phyloP scores from a whole-genome alignment of 2,797 vertebrate species.

The Centropyge bicolor region DNA sequence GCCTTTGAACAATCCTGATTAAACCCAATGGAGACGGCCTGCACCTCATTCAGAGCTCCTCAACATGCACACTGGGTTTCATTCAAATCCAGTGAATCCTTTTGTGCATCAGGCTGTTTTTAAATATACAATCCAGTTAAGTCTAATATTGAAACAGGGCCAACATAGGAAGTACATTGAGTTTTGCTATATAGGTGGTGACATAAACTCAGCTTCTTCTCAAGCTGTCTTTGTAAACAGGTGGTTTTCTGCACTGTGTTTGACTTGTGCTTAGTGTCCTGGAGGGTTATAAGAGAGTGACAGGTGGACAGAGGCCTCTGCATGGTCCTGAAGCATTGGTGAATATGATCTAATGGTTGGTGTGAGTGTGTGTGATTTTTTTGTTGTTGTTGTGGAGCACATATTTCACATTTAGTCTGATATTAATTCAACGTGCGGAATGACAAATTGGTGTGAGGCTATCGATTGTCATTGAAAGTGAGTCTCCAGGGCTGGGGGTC shows the following conservation, averaged over 20 bases:
- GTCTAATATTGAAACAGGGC: neutral
- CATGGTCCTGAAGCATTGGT: neutral
- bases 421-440: slow-evolving; percentile 13
- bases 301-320: slow-evolving; percentile 26
- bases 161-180: accelerated
- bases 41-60: too few relatives aligned
- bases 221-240: neutral
- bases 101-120: too few relatives aligned
- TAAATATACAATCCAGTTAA: neutral
- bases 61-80: too few relatives aligned
- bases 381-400: slow-evolving; percentile 1
- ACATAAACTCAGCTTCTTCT: neutral
- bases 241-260: neutral
- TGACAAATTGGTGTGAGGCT: slow-evolving; percentile 27
- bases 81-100: too few relatives aligned
- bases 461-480: slow-evolving; percentile 29
- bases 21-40: too few relatives aligned
- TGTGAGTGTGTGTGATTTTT: neutral
- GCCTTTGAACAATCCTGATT: too few relatives aligned
- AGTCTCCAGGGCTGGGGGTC: slow-evolving; percentile 18
- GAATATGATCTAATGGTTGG: slow-evolving; percentile 20
- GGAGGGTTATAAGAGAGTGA: slow-evolving; percentile 15
- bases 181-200: neutral
- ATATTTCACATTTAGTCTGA: slow-evolving; percentile 24
- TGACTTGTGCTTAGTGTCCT: slow-evolving; percentile 17